phyloP scores from a whole-genome alignment of 2,113 vertebrate species.

The Misgurnus mizolepis region DNA sequence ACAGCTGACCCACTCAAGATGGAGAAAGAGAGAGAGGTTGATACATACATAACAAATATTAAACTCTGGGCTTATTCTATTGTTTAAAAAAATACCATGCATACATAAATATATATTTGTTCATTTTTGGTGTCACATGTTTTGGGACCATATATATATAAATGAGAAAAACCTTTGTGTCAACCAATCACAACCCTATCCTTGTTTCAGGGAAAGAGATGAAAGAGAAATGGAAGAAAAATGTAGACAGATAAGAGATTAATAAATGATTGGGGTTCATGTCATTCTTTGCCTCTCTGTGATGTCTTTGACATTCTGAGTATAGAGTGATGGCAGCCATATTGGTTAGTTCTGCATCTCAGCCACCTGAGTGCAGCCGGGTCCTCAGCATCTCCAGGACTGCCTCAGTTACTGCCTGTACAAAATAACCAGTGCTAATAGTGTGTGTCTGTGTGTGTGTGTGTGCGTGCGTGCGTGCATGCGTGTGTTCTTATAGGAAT shows the following conservation, averaged over 20 bases:
- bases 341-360: slow-evolving; percentile 19
- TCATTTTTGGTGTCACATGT: too few species aligned
- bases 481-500: too few species aligned
- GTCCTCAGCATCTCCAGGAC: background rate
- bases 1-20: slow-evolving; percentile 4
- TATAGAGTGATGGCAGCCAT: slow-evolving; percentile 30
- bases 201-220: background rate
- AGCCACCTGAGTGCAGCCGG: slow-evolving; percentile 37
- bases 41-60: too few species aligned
- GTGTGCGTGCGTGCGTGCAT: background rate
- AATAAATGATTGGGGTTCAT: background rate
- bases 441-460: slow-evolving; percentile 5
- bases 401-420: slow-evolving; percentile 26
- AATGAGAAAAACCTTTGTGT: too few species aligned
- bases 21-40: background rate
- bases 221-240: background rate
- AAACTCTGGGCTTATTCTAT: too few species aligned
- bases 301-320: slow-evolving; percentile 29
- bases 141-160: too few species aligned
- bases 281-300: background rate
- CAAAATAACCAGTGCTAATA: background rate
- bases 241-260: background rate
- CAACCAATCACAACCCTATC: too few species aligned
- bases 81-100: too few species aligned
- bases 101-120: too few species aligned